These are phyloP conservation scores for Hoplostethus atlanticus DNA, from an alignment of 2,797 vertebrate species.

Conservation along the genomic window DNA sequence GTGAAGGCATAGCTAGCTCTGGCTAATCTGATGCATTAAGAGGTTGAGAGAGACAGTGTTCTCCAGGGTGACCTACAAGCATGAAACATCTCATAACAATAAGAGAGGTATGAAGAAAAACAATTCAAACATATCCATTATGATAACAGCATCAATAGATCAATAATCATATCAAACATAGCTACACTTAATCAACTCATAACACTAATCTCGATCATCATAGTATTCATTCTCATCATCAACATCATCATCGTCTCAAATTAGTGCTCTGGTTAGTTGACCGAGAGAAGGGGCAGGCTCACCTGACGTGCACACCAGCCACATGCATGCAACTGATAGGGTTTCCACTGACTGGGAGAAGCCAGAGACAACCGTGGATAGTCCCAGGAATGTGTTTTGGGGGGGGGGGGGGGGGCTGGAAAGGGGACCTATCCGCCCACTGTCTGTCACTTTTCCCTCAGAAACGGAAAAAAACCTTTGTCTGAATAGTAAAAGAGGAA, in stretches of 20 bases:
- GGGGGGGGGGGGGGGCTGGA: conserved; percentile 33
- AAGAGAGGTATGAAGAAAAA: conserved; percentile 66
- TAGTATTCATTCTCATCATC: conserved; percentile 48
- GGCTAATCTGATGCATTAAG: conserved; percentile 9
- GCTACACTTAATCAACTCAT: conserved; percentile 42
- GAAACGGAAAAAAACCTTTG: conserved; percentile 56
- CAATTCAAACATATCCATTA: conserved; percentile 63
- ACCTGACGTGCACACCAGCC: conserved; percentile 64
- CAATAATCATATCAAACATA: conserved; percentile 48
- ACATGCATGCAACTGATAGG: conserved; percentile 52
- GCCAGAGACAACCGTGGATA: conserved; percentile 81
- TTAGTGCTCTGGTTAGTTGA: conserved; percentile 40
- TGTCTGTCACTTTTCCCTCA: conserved; percentile 79
- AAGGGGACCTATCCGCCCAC: conserved; percentile 70
- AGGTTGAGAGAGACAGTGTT: conserved; percentile 68
- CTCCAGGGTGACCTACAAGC: conserved; percentile 67
- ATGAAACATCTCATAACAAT: conserved; percentile 64
- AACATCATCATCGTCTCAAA: conserved; percentile 53
- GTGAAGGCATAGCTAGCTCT: too few species aligned
- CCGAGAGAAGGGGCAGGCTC: conserved; percentile 75
- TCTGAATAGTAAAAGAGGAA: conserved; percentile 33
- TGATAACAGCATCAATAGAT: conserved; percentile 59
- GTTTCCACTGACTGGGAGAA: conserved; percentile 76
- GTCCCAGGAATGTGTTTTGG: conserved; percentile 63
- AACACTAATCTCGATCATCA: conserved; percentile 43